These are phyloP conservation scores for Diabrotica undecimpunctata DNA, from an alignment of 1,140 invertebrate species.

Conservation along the genomic window DNA sequence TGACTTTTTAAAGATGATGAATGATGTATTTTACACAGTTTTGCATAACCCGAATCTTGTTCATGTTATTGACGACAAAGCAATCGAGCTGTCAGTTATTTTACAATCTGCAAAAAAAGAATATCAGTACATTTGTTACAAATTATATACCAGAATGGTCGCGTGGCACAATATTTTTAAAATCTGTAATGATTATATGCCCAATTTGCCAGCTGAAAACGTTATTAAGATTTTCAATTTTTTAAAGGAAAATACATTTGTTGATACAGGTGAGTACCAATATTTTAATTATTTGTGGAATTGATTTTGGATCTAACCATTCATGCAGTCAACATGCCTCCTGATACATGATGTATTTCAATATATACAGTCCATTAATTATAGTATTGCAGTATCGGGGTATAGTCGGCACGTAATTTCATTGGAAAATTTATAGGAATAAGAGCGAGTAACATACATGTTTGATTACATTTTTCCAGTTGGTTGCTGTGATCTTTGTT, in stretches of 20 bases:
- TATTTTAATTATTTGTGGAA: too few relatives aligned
- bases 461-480: too few relatives aligned
- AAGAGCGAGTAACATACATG: too few relatives aligned
- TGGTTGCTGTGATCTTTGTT: too few relatives aligned
- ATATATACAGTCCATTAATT: too few relatives aligned
- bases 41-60: neutral
- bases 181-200: constrained; percentile 21
- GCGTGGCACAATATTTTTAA: constrained; percentile 22
- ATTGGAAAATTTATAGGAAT: too few relatives aligned
- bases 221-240: constrained; percentile 18
- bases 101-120: neutral
- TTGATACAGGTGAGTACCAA: constrained; percentile 18
- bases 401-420: too few relatives aligned
- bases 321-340: too few relatives aligned
- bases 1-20: neutral
- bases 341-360: too few relatives aligned
- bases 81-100: neutral
- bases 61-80: neutral
- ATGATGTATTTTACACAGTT: neutral
- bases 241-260: constrained; percentile 17
- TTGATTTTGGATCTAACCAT: too few relatives aligned
- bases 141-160: constrained; percentile 20
- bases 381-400: too few relatives aligned
- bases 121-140: constrained; percentile 20
- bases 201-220: constrained; percentile 15